Base-by-base conservation (phyloP, 2,113 vertebrate species). In the Ia io region DNA sequence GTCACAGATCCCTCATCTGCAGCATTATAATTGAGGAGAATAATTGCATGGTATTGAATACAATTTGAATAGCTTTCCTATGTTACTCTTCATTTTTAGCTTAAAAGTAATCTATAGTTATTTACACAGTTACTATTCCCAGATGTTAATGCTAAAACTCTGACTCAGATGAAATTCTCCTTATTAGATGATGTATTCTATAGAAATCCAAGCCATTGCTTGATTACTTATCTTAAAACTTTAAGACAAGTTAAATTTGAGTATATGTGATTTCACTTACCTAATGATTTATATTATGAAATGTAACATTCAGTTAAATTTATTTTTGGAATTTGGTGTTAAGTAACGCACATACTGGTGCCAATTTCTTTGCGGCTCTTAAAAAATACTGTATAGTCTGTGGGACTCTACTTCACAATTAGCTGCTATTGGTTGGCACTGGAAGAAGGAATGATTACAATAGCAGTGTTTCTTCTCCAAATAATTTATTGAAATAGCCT, bases 11-110 rank as follows among this genome's bases (percentile, higher is more conserved):
- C 9, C 53, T 91, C 40, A 74, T 49, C 47, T 86, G n/a, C 93
- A 51, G 32, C 63, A 53, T 69, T 78, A 70, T 51, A 56, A 69
- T 87, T 92, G 8, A 84, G 37, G 78, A 89, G 76, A 90, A 74
- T 76, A 86, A 79, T 18, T 79, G 18, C n/a, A 79, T 74, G 18
- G 13, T 79, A 71, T 93, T 86, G 37, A 84, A 88, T 93, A 76
- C 18, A 93, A 37, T 93, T 93, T 97, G 78, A 73, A 90, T 96
- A 93, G 49, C 86, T 86, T 91, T 63, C 1, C 32, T 86, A 3
- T 63, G 6, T 61, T 91, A 16, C 87, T 79, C 25, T 94, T 85
- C 40, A 63, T 32, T 83, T 96, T 93, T 74, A 82, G n/a, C 20
- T 91, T 77, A 37, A 76, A 91, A 69, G 37, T 77, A 85, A 35